A percentile compares a stretch with the other conserved stretches of the same genome.
These are phyloP conservation scores for Tichodroma muraria DNA, from an alignment of 2,113 vertebrate genomes.

Conservation along the genomic window DNA sequence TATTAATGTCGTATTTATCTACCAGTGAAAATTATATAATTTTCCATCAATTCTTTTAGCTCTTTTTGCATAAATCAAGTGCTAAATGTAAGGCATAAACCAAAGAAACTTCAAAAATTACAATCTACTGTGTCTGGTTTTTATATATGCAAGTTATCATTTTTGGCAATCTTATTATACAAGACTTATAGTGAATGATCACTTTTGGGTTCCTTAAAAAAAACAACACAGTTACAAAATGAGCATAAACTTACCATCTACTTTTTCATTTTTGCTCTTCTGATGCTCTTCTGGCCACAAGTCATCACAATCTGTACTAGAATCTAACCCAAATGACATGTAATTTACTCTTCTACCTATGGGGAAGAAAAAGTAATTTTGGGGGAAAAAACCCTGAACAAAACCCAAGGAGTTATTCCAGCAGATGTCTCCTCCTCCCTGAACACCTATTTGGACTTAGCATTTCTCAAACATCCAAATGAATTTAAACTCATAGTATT, in stretches of 20 bases:
- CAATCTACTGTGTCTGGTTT: background rate
- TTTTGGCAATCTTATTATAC: background rate
- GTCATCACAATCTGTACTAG: background rate
- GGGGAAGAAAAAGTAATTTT: constrained; percentile 27
- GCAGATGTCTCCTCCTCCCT: constrained; percentile 58
- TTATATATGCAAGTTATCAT: background rate
- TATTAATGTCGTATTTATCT: background rate
- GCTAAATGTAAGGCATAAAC: background rate
- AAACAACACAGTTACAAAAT: background rate
- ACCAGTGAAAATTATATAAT: background rate
- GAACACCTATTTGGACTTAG: constrained; percentile 48
- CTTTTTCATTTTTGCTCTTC: background rate
- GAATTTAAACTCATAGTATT: constrained; percentile 56
- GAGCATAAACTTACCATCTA: background rate
- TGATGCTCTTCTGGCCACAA: background rate
- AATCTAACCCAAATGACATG: background rate
- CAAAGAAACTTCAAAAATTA: background rate
- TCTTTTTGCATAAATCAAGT: background rate
- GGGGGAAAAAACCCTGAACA: background rate
- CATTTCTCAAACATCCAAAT: constrained; percentile 39
- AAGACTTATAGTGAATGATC: background rate
- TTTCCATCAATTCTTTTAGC: background rate
- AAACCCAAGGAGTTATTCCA: constrained; percentile 34
- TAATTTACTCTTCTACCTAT: constrained; percentile 15
- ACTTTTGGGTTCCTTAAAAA: background rate